Percentiles rank a stretch among this genome's conserved stretches.
These are phyloP conservation scores for Oophaga sylvatica DNA, from an alignment of 2,797 vertebrate species.

Conservation along the genomic window DNA sequence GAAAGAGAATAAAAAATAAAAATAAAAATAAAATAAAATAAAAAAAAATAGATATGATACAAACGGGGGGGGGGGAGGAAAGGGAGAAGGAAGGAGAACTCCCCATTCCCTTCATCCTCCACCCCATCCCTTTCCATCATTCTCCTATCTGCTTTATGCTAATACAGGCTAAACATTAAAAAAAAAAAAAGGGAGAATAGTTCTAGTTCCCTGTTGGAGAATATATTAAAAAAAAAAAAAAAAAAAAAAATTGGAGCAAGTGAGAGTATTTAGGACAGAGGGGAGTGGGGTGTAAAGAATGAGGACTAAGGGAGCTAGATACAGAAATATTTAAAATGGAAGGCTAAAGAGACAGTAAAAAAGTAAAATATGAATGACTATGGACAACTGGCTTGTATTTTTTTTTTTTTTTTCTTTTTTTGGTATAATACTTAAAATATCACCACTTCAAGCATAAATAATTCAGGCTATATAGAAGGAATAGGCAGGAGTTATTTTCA, in stretches of 20 bases:
- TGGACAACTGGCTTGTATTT: background rate
- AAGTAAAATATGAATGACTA: background rate
- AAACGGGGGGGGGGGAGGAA: constrained; percentile 17
- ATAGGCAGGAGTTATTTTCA: background rate
- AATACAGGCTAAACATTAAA: constrained; percentile 15
- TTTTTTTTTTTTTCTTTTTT: background rate
- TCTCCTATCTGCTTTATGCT: constrained; percentile 20
- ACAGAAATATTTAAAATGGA: background rate
- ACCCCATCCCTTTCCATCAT: constrained; percentile 13
- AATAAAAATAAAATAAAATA: constrained; percentile 42
- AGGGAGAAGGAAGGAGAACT: constrained; percentile 11
- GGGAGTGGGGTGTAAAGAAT: background rate
- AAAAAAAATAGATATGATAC: constrained; percentile 45
- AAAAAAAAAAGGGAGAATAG: constrained; percentile 10
- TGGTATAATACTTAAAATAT: background rate
- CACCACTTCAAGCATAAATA: background rate
- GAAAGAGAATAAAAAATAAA: constrained; percentile 41
- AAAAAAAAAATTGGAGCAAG: constrained; percentile 37
- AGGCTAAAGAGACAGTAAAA: background rate
- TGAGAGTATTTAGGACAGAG: constrained; percentile 8
- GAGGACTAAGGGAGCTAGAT: background rate
- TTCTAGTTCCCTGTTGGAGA: constrained; percentile 6
- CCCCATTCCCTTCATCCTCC: constrained; percentile 32
- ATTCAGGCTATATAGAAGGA: constrained; percentile 17
- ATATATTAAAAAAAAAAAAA: background rate